Evolutionary conservation across 2,113 vertebrate species (phyloP).

Genomic region (Numenius arquata): DNA sequence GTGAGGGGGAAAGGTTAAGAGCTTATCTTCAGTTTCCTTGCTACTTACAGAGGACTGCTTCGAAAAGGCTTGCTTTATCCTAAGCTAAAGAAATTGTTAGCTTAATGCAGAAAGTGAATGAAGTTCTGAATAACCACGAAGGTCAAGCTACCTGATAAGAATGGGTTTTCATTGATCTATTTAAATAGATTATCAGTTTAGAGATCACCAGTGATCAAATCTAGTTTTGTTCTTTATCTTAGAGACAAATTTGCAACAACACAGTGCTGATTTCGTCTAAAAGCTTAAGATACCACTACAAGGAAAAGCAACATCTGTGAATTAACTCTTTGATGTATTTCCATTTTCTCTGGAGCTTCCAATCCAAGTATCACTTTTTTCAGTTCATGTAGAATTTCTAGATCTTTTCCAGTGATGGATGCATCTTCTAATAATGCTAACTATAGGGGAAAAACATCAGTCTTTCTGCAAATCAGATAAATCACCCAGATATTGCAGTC

Average conservation of each 20-base stretch:
- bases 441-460: background rate
- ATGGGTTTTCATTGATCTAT: background rate
- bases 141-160: background rate
- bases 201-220: background rate
- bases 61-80: background rate
- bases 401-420: background rate
- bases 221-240: background rate
- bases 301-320: background rate
- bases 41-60: background rate
- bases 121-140: background rate
- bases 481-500: background rate
- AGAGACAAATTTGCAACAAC: background rate
- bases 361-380: background rate
- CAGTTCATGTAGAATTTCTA: background rate
- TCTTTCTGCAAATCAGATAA: background rate
- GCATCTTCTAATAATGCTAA: background rate
- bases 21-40: background rate
- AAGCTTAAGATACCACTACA: background rate
- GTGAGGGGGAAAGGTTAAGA: background rate
- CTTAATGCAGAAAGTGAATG: background rate
- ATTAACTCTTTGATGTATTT: background rate
- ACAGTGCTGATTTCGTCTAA: background rate
- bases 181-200: slow-evolving; percentile 1
- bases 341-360: background rate
- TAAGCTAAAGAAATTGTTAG: background rate